A percentile compares a stretch with the other conserved stretches of the same genome.
Evolutionary conservation across 1,140 invertebrate genomes (phyloP).

Genomic region (Sminthurinus signatus): DNA sequence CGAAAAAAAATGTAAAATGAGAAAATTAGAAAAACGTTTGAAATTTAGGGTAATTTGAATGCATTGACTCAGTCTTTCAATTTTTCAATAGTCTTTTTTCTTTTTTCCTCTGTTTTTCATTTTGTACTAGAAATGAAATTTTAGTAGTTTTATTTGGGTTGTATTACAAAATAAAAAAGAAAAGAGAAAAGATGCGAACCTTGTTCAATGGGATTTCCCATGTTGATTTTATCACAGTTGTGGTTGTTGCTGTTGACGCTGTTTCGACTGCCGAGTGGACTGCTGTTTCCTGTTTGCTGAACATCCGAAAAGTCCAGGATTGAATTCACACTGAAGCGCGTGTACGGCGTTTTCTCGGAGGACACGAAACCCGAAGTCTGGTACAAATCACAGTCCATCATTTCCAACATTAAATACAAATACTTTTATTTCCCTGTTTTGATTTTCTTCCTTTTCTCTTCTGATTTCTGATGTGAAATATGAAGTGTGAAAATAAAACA

Average conservation of each 20-base stretch:
- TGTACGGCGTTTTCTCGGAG: conserved; percentile 13
- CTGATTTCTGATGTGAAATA: too few relatives aligned
- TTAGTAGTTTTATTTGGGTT: too few relatives aligned
- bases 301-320: conserved; percentile 26
- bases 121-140: too few relatives aligned
- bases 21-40: too few relatives aligned
- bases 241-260: conserved; percentile 14
- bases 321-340: conserved; percentile 32
- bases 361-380: neutral
- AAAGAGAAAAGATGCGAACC: neutral
- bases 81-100: too few relatives aligned
- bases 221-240: conserved; percentile 26
- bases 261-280: conserved; percentile 3
- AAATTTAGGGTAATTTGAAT: too few relatives aligned
- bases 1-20: too few relatives aligned
- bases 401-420: neutral
- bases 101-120: too few relatives aligned
- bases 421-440: neutral
- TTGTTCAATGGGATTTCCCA: neutral
- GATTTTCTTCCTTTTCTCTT: neutral
- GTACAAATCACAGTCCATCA: conserved; percentile 17
- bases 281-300: neutral
- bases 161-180: too few relatives aligned
- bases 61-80: too few relatives aligned
- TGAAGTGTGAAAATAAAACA: neutral